These are phyloP conservation scores for Mylabris sibirica DNA, from an alignment of 2,888 invertebrate genomes.

Conservation along the genomic window DNA sequence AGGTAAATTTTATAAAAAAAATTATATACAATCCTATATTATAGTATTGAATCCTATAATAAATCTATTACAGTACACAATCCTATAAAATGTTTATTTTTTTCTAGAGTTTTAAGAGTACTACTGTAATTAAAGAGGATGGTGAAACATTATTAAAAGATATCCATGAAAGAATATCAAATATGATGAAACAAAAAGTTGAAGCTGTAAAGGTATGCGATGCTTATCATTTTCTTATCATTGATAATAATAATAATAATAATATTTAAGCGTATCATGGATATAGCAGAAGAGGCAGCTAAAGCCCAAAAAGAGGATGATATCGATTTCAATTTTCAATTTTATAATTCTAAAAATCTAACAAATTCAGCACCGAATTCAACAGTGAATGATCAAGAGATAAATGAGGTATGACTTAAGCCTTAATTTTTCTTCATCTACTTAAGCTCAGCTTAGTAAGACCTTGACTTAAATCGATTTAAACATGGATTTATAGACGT, in stretches of 20 bases:
- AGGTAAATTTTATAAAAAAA: slow-evolving; percentile 67
- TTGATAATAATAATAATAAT: not conserved
- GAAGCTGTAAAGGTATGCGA: slow-evolving; percentile 84
- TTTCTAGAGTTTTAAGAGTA: slow-evolving; percentile 79
- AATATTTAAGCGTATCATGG: slow-evolving; percentile 76
- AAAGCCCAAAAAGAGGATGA: slow-evolving; percentile 67
- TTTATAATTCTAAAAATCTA: slow-evolving; percentile 77
- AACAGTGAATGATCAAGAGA: slow-evolving; percentile 64
- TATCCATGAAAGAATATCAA: slow-evolving; percentile 84
- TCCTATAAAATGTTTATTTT: not conserved
- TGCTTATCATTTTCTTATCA: not conserved
- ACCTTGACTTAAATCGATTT: no score
- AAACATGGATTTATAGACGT: no score
- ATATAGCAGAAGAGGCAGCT: slow-evolving; percentile 85
- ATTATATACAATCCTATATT: slow-evolving; percentile 41
- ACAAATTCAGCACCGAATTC: slow-evolving; percentile 63
- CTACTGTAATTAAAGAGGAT: slow-evolving; percentile 77
- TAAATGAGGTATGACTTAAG: slow-evolving; percentile 57
- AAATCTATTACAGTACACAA: no score
- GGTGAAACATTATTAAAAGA: slow-evolving; percentile 81
- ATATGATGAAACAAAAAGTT: slow-evolving; percentile 88
- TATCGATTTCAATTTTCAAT: slow-evolving; percentile 68
- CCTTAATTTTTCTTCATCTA: no score
- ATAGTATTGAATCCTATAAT: not conserved
- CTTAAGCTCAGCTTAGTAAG: no score